These are phyloP conservation scores for Monopis laevigella DNA, from an alignment of 2,888 invertebrate species.

Conservation along the genomic window DNA sequence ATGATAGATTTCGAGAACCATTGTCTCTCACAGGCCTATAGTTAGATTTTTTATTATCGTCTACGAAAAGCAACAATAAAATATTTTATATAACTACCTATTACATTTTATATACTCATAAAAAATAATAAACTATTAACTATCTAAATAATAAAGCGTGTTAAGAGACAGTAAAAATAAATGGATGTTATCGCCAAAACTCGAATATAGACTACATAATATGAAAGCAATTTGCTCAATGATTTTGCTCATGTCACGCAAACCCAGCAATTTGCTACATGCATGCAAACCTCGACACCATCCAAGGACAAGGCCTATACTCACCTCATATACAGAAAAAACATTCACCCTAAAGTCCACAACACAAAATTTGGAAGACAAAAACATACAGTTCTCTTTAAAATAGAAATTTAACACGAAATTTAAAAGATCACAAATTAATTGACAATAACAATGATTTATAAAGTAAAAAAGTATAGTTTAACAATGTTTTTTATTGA, in stretches of 20 bases:
- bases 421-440: background rate
- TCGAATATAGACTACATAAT: constrained; percentile 1
- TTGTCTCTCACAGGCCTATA: too few relatives aligned
- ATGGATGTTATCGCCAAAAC: background rate
- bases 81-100: too few relatives aligned
- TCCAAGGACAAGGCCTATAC: constrained; percentile 7
- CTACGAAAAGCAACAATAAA: too few relatives aligned
- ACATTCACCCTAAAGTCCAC: too few relatives aligned
- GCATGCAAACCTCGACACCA: constrained; percentile 6
- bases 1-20: too few relatives aligned
- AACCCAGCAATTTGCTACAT: constrained; percentile 30
- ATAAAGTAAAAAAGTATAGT: too few relatives aligned
- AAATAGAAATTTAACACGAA: background rate
- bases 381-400: too few relatives aligned
- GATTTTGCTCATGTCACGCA: constrained; percentile 38
- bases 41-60: too few relatives aligned
- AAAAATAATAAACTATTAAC: too few relatives aligned
- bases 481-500: too few relatives aligned
- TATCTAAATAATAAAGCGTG: background rate
- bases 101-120: too few relatives aligned
- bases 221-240: constrained; percentile 33
- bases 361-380: background rate
- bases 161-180: constrained; percentile 1
- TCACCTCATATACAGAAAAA: constrained; percentile 5
- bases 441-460: background rate